Conservation (phyloP, 1,140 invertebrate genomes). For the Harlomillsia oculata region DNA sequence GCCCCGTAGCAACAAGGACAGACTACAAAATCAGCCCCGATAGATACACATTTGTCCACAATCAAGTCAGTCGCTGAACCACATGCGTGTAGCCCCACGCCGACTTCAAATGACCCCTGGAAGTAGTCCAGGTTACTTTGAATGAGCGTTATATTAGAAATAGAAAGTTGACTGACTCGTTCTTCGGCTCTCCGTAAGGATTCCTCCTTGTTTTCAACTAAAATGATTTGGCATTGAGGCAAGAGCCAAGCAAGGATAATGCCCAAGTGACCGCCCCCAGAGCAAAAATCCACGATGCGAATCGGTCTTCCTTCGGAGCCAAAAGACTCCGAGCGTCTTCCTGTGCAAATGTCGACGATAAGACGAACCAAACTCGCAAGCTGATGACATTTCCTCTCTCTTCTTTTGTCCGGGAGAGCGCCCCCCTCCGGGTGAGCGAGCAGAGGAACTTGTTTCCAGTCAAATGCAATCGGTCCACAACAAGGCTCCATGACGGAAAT, state of each 20-base stretch:
- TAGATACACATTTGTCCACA: conserved; percentile 60
- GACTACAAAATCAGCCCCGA: conserved; percentile 70
- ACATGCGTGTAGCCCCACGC: conserved; percentile 82
- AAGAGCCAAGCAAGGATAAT: conserved; percentile 71
- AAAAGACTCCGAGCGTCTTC: conserved; percentile 34
- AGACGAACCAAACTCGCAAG: conserved; percentile 77
- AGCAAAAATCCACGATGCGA: conserved; percentile 87
- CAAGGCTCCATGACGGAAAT: conserved; percentile 19
- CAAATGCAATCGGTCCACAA: conserved; percentile 38
- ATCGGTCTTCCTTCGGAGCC: conserved; percentile 40
- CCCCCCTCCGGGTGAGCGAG: conserved; percentile 67
- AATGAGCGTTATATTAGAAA: conserved; percentile 68
- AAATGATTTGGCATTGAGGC: conserved; percentile 61
- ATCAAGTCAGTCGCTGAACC: conserved; percentile 90
- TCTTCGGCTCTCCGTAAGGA: conserved; percentile 64
- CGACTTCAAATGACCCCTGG: conserved; percentile 57
- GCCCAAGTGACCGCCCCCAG: conserved; percentile 83
- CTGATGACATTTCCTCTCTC: conserved; percentile 74
- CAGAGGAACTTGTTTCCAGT: conserved; percentile 57
- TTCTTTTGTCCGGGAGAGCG: conserved; percentile 61
- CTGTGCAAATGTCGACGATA: conserved; percentile 54
- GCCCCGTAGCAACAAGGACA: conserved; percentile 93
- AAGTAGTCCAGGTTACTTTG: conserved; percentile 80
- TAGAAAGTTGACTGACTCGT: conserved; percentile 55
- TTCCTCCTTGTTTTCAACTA: conserved; percentile 88